Evolutionary conservation across 2,888 invertebrate species (phyloP), one percentile per base, ranked within the genome.

Genomic region (Eurytoma californica): DNA sequence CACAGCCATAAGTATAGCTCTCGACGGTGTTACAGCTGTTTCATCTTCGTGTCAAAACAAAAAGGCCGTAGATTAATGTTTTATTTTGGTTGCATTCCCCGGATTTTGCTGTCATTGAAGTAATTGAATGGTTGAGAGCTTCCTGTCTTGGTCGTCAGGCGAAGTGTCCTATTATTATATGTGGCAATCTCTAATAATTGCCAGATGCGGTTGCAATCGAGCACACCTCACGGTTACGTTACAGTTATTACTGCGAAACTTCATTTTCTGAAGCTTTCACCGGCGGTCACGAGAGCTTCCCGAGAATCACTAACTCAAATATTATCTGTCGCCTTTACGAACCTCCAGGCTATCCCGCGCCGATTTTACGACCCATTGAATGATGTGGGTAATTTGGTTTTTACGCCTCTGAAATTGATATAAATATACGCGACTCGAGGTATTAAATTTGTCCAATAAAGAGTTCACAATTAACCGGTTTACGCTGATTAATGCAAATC

Each of bases 241-340:
- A 77, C 80, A 80, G 73, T 80, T 73, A 77, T 73, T 80, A 73
- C 72, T 20, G 57, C 12, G 80, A 76, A 77, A 80, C 49, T 80
- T 72, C 28, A 24, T 76, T 76, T 47, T 63, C 72, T 28, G 16
- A 51, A 58, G 65, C 76, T 80, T 80, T 80, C 80, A 65, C 73
- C n/a, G 49, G 16, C 7, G 16, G 0, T 7, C 61, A 24, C 58
- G 51, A 72, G 24, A 24, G 61, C 53, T 70, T 51, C 39, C 30
- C 7, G 53, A 57, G 49, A 57, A 47, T 69, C 24, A 51, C 14
- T 3, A 18, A 55, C 63, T 63, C 28, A 16, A 63, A 39, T 39
- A n/a, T 18, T 18, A 63, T 47, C 12, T 39, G 47, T 63, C 39
- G 47, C 39, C 47, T 13, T 13, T 47, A 18, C 47, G 3, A 18